Evolutionary conservation across 2,797 vertebrate genomes (phyloP), one percentile per base, ranked within the genome.

Genomic region (Phalloptychus januarius): DNA sequence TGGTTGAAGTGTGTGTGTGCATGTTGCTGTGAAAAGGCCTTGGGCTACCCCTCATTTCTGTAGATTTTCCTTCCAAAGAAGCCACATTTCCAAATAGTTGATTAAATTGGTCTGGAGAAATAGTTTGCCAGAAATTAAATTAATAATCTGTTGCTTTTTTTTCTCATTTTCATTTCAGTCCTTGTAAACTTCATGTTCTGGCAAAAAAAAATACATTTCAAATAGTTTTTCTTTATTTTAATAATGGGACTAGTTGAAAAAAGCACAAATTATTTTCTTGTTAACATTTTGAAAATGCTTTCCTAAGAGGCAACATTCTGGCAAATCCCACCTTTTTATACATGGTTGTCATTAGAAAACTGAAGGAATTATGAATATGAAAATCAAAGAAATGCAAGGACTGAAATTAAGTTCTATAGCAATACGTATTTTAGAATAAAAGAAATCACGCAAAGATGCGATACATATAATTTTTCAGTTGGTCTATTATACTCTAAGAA

Each of bases 11-110:
- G 40, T 70, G 74, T 42, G 23, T 50, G 18, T 76, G 44, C 50
- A 74, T 56, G 73, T 86, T 50, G 82, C 31, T 87, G 44, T 72
- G 33, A 23, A 54, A 73, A 73, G 33, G 18, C 67, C 67, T 44
- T 44, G 12, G 13, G 12, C 4, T 48, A 54, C 23, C 25, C 36
- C 38, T 28, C 7, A 40, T 74, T 28, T 56, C 15, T 0, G n/a
- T n/a, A 54, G 12, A 8, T 40, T 42, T 56, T 54, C 4, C 36
- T 70, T 70, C 67, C 25, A 74, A 73, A 54, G 71, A 12, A 73
- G 48, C 18, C 23, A 16, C 67, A n/a, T 70, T 70, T 70, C 12
- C 23, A 70, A 70, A 70, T 44, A 70, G 67, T 70, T 44, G 12
- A 13, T 44, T 70, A 44, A 42, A 70, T 70, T 44, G 40, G 67